These are phyloP conservation scores for Procambarus virginalis DNA, from an alignment of 1,140 invertebrate genomes.

Conservation along the genomic window DNA sequence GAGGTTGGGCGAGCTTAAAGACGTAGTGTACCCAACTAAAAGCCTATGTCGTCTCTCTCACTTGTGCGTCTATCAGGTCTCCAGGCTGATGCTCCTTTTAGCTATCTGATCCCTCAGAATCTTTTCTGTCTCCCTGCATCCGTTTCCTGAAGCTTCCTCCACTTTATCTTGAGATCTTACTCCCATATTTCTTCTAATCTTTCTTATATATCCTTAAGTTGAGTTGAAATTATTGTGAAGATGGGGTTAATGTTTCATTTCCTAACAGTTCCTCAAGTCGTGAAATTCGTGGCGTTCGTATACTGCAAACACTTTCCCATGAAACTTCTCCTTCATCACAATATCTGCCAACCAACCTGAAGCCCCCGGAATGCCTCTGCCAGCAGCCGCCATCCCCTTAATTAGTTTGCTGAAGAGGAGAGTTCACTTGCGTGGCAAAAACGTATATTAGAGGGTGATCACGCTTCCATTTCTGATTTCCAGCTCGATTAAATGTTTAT, in stretches of 20 bases:
- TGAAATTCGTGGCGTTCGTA: neutral
- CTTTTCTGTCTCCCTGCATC: too few species aligned
- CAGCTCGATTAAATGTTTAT: neutral
- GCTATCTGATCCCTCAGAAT: too few species aligned
- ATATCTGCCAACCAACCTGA: slow-evolving; percentile 4
- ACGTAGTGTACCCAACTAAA: neutral
- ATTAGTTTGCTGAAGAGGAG: neutral
- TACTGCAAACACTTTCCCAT: neutral
- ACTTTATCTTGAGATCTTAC: too few species aligned
- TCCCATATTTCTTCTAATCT: too few species aligned
- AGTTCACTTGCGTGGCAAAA: neutral
- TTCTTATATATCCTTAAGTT: too few species aligned
- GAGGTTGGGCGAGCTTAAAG: neutral
- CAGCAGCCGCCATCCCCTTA: neutral
- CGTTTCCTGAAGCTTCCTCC: too few species aligned
- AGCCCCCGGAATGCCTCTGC: neutral
- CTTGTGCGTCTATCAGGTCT: too few species aligned
- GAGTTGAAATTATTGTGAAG: too few species aligned
- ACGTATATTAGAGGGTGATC: neutral
- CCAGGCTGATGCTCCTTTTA: too few species aligned
- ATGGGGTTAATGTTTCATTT: too few species aligned
- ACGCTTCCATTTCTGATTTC: neutral
- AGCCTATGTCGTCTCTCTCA: neutral
- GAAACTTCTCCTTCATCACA: neutral
- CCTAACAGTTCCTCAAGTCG: too few species aligned